Evolutionary conservation across 2,113 vertebrate species (phyloP), one percentile per base, ranked within the genome.

Genomic region (Cyanocitta stelleri): DNA sequence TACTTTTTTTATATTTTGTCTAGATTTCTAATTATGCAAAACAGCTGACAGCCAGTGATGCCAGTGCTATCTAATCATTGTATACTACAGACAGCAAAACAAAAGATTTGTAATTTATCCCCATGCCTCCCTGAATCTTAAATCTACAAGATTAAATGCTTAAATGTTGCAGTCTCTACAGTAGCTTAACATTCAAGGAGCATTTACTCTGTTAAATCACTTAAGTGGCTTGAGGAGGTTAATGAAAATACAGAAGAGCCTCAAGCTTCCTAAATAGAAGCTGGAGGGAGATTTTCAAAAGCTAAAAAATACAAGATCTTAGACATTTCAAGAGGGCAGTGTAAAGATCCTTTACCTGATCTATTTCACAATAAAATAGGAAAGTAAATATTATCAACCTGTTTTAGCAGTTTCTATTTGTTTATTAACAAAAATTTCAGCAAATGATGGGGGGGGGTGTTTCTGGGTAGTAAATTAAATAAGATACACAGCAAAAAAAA

Each of bases 231-330:
- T 63, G 78, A 91, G 20, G 22, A 90, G 10, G 23, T 33, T 71
- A 74, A 85, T 77, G n/a, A 82, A 94, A 97, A 89, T 27, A 30
- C 43, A 89, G 61, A 91, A 73, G 41, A 87, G 20, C 63, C 7
- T 81, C 18, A 37, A 62, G 21, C 26, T 85, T 93, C 13, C 48
- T 73, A 74, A 82, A 27, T 5, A 77, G 14, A 61, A 69, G 32
- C 16, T 35, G 9, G 17, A 81, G 33, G 7, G 5, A 66, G 39
- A 54, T 87, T 86, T 64, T 17, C 1, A 58, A 83, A 86, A n/a
- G 35, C 26, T 39, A 23, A 58, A 78, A 79, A 6, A 2, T 9
- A 16, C 3, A 51, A 62, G 5, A 43, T 33, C 7, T 22, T 26
- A 61, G 14, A 46, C 13, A 62, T 46, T 83, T 73, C 2, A 10